Base-by-base conservation (phyloP, 2,113 vertebrate species). In the Toxotes chatareus region DNA sequence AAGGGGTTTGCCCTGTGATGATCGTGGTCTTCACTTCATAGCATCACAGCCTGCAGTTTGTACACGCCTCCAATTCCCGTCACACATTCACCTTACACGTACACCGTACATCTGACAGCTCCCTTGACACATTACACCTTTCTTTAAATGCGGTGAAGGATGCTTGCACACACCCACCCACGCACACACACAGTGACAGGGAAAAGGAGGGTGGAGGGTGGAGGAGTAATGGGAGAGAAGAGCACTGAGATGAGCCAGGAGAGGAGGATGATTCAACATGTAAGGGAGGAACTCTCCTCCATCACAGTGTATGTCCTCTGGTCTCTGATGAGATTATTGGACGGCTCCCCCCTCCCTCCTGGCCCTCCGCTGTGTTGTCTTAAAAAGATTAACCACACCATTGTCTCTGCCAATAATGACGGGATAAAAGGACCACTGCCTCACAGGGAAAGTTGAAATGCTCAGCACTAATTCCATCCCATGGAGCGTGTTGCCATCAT, bases 321-420 rank as follows among this genome's bases (percentile, higher is more conserved):
- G 76, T 88, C 84, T 87, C 83, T 84, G 90, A 90, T 86, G 88
- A 85, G 91, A 91, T 92, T 91, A 92, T 61, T 84, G 87, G 80
- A 78, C 60, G 55, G 69, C 88, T 76, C 76, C 92, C 66, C 85
- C 90, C 73, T 85, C 86, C 84, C 86, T 68, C 77, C 76, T 42
- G 78, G 67, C 76, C 65, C 57, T 62, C 66, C 9, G 40, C 86
- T 73, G 85, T 79, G 89, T 91, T 90, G 86, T 88, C 82, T 90
- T 89, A 82, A 85, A 90, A 82, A 91, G 92, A 92, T 93, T 90
- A 92, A 88, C 88, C 88, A 89, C 90, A 68, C 80, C 73, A 91
- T 90, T 90, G 92, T 93, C 86, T 89, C 68, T 5, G 71, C 84
- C 85, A 85, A 86, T 91, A 91, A 91, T 84, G 91, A 85, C 1